A percentile compares a stretch with the other conserved stretches of the same genome.
Conservation (phyloP, 2,797 vertebrate genomes). For the Karalla daura region DNA sequence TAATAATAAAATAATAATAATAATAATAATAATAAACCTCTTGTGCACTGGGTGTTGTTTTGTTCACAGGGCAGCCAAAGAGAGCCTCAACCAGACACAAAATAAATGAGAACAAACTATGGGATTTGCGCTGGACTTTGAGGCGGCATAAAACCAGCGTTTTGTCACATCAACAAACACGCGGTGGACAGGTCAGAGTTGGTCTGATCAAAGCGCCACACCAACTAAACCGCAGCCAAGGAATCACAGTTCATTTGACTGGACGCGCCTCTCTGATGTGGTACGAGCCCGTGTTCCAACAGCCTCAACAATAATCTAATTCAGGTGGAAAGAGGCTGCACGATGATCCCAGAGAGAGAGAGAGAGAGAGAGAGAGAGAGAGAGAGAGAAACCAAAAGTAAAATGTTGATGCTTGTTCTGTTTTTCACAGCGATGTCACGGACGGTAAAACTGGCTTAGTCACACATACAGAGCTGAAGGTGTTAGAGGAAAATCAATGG, state of each 20-base stretch:
- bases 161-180: not conserved
- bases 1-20: slow-evolving; percentile 13
- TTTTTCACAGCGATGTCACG: slow-evolving; percentile 65
- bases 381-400: slow-evolving; percentile 21
- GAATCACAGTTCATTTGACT: slow-evolving; percentile 24
- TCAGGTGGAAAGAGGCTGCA: slow-evolving; percentile 7
- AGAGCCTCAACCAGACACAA: too few relatives aligned
- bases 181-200: not conserved
- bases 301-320: slow-evolving; percentile 25
- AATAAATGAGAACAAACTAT: not conserved
- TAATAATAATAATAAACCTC: too few relatives aligned
- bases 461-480: slow-evolving; percentile 70
- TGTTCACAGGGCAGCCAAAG: not conserved
- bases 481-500: slow-evolving; percentile 77
- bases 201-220: slow-evolving; percentile 15
- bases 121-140: not conserved
- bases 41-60: too few relatives aligned
- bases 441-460: slow-evolving; percentile 74
- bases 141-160: not conserved
- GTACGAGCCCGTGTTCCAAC: slow-evolving; percentile 17
- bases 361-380: too few relatives aligned
- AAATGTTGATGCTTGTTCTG: slow-evolving; percentile 56
- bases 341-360: slow-evolving; percentile 11
- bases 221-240: slow-evolving; percentile 1
- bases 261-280: slow-evolving; percentile 17